These are phyloP conservation scores for Brenthis hecate DNA, from an alignment of 2,888 invertebrate genomes.

Conservation along the genomic window DNA sequence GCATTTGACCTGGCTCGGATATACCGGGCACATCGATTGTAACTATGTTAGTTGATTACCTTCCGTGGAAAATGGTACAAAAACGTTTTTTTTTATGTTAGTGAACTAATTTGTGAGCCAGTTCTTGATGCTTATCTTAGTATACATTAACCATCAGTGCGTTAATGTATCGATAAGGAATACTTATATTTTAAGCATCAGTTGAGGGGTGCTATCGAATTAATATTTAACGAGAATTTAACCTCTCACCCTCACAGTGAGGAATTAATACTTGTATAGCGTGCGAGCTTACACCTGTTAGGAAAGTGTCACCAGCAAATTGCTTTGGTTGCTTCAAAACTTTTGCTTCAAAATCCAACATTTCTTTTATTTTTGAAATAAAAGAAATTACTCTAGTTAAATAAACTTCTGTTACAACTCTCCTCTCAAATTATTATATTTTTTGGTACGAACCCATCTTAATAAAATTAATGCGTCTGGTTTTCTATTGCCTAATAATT, in stretches of 20 bases:
- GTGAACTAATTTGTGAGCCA: neutral
- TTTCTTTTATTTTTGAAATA: no score
- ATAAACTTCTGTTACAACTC: no score
- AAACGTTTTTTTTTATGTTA: neutral
- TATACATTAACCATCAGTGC: no score
- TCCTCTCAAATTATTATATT: no score
- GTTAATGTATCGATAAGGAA: neutral
- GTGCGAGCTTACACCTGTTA: slow-evolving; percentile 62
- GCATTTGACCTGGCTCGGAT: slow-evolving; percentile 61
- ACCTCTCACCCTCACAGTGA: slow-evolving; percentile 52
- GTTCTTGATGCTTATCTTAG: no score
- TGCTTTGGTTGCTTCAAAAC: neutral
- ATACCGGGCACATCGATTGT: slow-evolving; percentile 16
- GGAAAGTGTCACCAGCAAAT: slow-evolving; percentile 6
- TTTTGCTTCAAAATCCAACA: neutral
- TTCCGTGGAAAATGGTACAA: neutral
- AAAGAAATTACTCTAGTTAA: no score
- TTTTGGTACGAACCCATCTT: no score
- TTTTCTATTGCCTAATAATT: no score
- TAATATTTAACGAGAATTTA: slow-evolving; percentile 65
- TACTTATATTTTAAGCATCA: neutral
- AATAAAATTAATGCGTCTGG: no score
- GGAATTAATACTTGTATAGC: slow-evolving; percentile 57
- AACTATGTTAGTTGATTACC: slow-evolving; percentile 30
- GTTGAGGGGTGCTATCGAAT: slow-evolving; percentile 41